A percentile compares a stretch with the other conserved stretches of the same genome.
Conservation (phyloP, 2,888 invertebrate species). For the Trachelus stipa region DNA sequence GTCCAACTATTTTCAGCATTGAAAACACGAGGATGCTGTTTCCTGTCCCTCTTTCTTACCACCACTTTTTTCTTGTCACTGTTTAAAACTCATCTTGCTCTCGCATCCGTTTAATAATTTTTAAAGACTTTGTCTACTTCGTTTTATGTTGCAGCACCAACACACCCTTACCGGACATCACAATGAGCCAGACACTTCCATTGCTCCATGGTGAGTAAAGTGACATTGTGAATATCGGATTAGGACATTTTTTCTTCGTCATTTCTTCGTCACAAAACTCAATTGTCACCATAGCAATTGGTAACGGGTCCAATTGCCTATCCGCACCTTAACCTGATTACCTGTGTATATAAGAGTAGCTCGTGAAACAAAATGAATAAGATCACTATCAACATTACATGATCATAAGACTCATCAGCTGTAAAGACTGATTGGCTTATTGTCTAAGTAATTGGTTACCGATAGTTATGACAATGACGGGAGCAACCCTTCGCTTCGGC, state of each 20-base stretch:
- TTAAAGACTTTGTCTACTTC: neutral
- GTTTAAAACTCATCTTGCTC: slow-evolving; percentile 1
- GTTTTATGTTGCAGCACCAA: slow-evolving; percentile 50
- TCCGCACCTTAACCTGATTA: neutral
- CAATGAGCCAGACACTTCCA: slow-evolving; percentile 52
- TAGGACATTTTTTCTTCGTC: neutral
- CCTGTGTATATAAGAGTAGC: neutral
- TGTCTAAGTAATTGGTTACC: slow-evolving; percentile 30
- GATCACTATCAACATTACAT: neutral
- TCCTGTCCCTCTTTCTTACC: slow-evolving; percentile 16
- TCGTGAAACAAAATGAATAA: neutral
- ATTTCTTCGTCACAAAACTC: neutral
- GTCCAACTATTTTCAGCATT: slow-evolving; percentile 14
- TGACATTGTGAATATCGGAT: neutral
- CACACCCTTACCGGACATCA: slow-evolving; percentile 53
- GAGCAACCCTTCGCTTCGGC: slow-evolving; percentile 29
- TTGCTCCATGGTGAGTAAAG: slow-evolving; percentile 50
- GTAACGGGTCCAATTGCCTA: neutral
- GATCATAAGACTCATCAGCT: neutral
- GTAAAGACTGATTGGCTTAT: slow-evolving; percentile 29
- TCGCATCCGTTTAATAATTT: neutral
- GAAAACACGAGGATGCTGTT: slow-evolving; percentile 3
- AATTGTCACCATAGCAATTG: neutral
- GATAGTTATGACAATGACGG: slow-evolving; percentile 36
- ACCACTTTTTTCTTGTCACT: slow-evolving; percentile 9